A percentile compares a stretch with the other conserved stretches of the same genome.
Conservation (phyloP, 35 echinoderm and acorn worm genomes). For the Amphiura filiformis region DNA sequence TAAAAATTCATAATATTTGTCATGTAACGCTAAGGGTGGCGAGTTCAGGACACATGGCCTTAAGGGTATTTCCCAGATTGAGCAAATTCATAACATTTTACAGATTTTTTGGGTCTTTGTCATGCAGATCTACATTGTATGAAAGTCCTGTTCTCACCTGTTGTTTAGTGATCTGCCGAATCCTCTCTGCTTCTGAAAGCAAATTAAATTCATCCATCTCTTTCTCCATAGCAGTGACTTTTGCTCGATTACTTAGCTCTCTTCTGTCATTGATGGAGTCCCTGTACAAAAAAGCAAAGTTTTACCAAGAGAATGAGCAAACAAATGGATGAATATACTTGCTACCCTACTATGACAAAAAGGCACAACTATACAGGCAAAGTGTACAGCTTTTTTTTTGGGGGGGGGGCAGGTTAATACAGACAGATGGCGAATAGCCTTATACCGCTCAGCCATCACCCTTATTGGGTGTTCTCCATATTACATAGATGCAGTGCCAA, state of each 20-base stretch:
- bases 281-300: neutral
- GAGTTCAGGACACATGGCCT: too few relatives aligned
- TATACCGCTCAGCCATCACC: too few relatives aligned
- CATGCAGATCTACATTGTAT: too few relatives aligned
- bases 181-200: conserved; percentile 11
- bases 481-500: too few relatives aligned
- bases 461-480: too few relatives aligned
- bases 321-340: neutral
- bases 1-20: too few relatives aligned
- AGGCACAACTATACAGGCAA: neutral
- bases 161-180: neutral
- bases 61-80: neutral
- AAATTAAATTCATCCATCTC: conserved; percentile 35
- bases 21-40: too few relatives aligned
- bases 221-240: conserved; percentile 41
- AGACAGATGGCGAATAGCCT: neutral
- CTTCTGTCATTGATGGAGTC: conserved; percentile 42
- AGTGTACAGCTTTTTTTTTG: neutral
- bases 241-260: conserved; percentile 43
- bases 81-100: neutral
- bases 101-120: neutral
- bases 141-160: too few relatives aligned
- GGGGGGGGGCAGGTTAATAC: neutral
- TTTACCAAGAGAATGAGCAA: neutral
- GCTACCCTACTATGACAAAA: neutral